Conservation (phyloP, 2,888 invertebrate genomes). For the Cancer borealis region DNA sequence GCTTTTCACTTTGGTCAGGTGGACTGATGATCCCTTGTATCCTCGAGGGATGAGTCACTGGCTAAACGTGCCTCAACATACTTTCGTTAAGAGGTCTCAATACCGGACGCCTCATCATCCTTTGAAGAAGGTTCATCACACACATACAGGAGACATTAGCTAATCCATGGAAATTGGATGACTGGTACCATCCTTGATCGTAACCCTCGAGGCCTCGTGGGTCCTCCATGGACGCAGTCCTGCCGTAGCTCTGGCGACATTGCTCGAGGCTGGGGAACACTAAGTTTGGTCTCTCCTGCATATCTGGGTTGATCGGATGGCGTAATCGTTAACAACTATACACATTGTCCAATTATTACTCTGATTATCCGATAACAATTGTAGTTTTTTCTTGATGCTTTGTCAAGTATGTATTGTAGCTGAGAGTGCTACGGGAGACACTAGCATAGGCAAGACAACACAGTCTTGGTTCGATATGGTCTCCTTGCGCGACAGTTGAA, state of each 20-base stretch:
- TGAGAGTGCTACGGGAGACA: too few relatives aligned
- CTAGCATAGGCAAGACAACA: too few relatives aligned
- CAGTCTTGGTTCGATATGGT: too few relatives aligned
- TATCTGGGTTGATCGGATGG: background rate
- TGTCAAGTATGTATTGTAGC: background rate
- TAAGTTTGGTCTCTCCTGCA: background rate
- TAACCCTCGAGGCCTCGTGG: background rate
- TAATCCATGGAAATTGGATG: slow-evolving; percentile 7
- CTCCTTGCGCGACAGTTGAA: too few relatives aligned
- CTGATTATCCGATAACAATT: background rate
- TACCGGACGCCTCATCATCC: background rate
- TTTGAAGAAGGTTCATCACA: background rate
- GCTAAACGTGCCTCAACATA: background rate
- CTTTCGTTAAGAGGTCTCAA: background rate
- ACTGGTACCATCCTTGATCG: background rate
- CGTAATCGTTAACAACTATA: background rate
- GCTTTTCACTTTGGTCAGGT: too few relatives aligned
- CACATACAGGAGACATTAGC: background rate
- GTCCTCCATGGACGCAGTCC: background rate
- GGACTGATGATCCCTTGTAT: background rate
- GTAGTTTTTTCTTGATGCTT: background rate
- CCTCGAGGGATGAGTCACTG: background rate
- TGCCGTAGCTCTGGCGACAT: background rate
- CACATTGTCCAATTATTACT: background rate
- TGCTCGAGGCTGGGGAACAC: background rate